These are phyloP conservation scores for Lophius piscatorius DNA, from an alignment of 2,113 vertebrate genomes.

Conservation along the genomic window DNA sequence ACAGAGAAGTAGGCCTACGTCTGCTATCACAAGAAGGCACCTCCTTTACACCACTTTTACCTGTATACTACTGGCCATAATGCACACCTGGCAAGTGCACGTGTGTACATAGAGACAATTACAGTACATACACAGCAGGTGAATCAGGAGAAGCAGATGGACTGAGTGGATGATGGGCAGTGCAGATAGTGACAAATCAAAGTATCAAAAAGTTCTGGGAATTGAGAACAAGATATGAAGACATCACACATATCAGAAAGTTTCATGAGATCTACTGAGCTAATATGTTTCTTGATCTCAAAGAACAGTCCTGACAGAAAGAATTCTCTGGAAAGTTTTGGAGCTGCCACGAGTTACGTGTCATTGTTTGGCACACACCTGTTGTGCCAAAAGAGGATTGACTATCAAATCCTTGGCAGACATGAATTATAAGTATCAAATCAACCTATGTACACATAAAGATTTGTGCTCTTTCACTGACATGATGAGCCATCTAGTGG, in stretches of 20 bases:
- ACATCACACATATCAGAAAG: constrained; percentile 1
- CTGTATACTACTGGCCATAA: constrained; percentile 69
- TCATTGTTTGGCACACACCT: constrained; percentile 56
- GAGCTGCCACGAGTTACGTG: constrained; percentile 58
- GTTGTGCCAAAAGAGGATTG: constrained; percentile 46
- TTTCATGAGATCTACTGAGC: constrained; percentile 1
- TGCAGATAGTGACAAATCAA: constrained; percentile 34
- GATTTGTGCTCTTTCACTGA: constrained; percentile 79
- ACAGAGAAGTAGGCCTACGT: constrained; percentile 58
- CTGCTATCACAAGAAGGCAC: constrained; percentile 49
- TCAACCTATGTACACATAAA: constrained; percentile 62
- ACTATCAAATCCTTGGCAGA: constrained; percentile 71
- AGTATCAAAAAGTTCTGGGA: constrained; percentile 1
- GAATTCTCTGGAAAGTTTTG: constrained; percentile 49
- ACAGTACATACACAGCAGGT: constrained; percentile 44
- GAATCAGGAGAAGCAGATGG: constrained; percentile 30
- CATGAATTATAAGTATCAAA: constrained; percentile 64
- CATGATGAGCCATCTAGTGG: too few species aligned
- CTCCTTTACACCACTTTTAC: constrained; percentile 44
- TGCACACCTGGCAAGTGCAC: constrained; percentile 42
- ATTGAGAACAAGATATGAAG: constrained; percentile 17
- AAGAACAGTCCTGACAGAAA: constrained; percentile 55
- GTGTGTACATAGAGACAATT: constrained; percentile 39
- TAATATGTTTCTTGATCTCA: constrained; percentile 14
- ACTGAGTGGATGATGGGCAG: constrained; percentile 36